These are phyloP conservation scores for Myzus persicae DNA, from an alignment of 1,140 invertebrate genomes.

Conservation along the genomic window DNA sequence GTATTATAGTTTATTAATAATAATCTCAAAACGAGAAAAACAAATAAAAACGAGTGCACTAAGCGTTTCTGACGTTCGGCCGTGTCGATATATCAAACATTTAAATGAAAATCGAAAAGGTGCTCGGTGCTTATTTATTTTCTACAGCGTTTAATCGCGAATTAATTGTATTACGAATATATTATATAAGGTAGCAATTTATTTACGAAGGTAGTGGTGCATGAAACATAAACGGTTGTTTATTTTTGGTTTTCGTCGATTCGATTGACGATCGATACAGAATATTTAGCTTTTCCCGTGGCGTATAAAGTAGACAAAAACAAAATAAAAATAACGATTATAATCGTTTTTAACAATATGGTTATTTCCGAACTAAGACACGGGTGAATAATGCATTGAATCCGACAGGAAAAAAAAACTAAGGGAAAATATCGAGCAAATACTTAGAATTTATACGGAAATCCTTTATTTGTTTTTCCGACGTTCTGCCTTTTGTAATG, in stretches of 20 bases:
- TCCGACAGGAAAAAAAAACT: neutral
- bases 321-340: neutral
- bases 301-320: neutral
- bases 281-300: neutral
- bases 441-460: neutral
- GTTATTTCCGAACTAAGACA: neutral
- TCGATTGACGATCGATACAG: neutral
- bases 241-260: neutral
- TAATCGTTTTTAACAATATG: neutral
- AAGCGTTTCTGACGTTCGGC: neutral
- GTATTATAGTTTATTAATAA: neutral
- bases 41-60: too few relatives aligned
- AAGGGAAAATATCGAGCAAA: neutral
- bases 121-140: neutral
- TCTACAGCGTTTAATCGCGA: neutral
- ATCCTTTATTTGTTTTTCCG: conserved; percentile 14
- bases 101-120: neutral
- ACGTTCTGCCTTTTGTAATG: neutral
- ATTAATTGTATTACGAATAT: neutral
- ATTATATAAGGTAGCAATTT: neutral
- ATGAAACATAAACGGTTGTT: neutral
- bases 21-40: neutral
- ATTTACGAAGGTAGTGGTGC: neutral
- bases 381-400: neutral
- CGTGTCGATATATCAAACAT: neutral